Percentiles rank a stretch among this genome's conserved stretches.
Conservation (phyloP, 1,140 invertebrate genomes). For the Archivesica marissinica region DNA sequence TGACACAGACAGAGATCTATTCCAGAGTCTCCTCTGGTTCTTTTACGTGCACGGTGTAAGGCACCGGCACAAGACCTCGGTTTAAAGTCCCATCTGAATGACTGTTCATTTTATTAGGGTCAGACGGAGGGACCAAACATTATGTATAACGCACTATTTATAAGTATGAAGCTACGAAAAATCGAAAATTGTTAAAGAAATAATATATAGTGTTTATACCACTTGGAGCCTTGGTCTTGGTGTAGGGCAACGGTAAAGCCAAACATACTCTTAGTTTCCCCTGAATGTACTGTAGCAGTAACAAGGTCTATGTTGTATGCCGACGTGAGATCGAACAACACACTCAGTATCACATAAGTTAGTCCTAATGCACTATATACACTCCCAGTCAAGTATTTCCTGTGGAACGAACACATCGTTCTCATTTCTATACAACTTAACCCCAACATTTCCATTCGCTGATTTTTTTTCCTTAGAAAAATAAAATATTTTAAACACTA, state of each 20-base stretch:
- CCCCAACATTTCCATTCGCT: background rate
- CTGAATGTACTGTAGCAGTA: slow-evolving; percentile 42
- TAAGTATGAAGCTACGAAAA: no score
- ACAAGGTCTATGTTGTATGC: slow-evolving; percentile 50
- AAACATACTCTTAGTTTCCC: slow-evolving; percentile 60
- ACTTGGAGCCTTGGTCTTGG: slow-evolving; percentile 58
- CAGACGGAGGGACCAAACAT: no score
- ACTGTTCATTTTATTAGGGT: no score
- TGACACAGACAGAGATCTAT: no score
- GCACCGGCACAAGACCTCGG: no score
- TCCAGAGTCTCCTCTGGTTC: no score
- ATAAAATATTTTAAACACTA: background rate
- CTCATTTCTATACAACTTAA: background rate
- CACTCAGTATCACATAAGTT: background rate
- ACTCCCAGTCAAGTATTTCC: slow-evolving; percentile 41
- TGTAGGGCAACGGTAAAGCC: slow-evolving; percentile 51
- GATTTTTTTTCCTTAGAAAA: background rate
- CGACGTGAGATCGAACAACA: background rate
- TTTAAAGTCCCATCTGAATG: no score
- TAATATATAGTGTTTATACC: no score
- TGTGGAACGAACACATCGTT: slow-evolving; percentile 48
- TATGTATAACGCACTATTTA: no score
- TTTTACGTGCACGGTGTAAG: no score
- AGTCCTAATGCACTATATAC: background rate
- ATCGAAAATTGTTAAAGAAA: no score